A percentile compares a stretch with the other conserved stretches of the same genome.
phyloP scores from a whole-genome alignment of 2,113 vertebrate genomes.

The Crotalus horridus region DNA sequence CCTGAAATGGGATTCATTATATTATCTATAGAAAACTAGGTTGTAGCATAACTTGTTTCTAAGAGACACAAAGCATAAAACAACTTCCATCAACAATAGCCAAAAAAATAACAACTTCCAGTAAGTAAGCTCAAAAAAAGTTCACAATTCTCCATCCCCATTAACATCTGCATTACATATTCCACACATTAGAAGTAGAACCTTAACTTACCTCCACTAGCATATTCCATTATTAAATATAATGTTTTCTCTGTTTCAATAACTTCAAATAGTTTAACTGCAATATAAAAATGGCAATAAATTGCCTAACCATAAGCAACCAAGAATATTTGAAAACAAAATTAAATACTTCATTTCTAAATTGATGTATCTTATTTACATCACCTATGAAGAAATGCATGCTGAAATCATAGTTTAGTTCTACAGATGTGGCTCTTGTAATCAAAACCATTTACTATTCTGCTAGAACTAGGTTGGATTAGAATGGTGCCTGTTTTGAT shows the following conservation, averaged over 20 bases:
- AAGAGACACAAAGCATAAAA: slow-evolving; percentile 19
- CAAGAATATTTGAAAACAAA: slow-evolving; percentile 43
- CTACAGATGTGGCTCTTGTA: neutral
- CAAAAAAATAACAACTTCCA: neutral
- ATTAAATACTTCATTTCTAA: slow-evolving; percentile 11
- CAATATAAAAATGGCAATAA: slow-evolving; percentile 60
- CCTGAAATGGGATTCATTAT: neutral
- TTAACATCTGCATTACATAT: neutral
- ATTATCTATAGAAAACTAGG: neutral
- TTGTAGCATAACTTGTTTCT: neutral
- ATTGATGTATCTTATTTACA: slow-evolving; percentile 17
- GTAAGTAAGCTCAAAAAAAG: too few species aligned
- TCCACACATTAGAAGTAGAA: slow-evolving; percentile 17
- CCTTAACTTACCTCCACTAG: slow-evolving; percentile 86
- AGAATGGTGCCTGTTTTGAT: slow-evolving; percentile 39
- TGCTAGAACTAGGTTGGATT: slow-evolving; percentile 33
- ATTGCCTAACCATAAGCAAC: slow-evolving; percentile 35
- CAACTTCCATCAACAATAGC: neutral
- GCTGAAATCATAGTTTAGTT: slow-evolving; percentile 54
- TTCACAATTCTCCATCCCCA: neutral
- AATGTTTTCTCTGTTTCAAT: slow-evolving; percentile 96
- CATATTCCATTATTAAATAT: slow-evolving; percentile 95
- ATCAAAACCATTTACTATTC: slow-evolving; percentile 35
- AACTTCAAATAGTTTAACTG: slow-evolving; percentile 97
- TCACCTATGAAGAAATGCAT: slow-evolving; percentile 20